These are phyloP conservation scores for Aldabrachelys gigantea DNA, from an alignment of 2,113 vertebrate species.

Conservation along the genomic window DNA sequence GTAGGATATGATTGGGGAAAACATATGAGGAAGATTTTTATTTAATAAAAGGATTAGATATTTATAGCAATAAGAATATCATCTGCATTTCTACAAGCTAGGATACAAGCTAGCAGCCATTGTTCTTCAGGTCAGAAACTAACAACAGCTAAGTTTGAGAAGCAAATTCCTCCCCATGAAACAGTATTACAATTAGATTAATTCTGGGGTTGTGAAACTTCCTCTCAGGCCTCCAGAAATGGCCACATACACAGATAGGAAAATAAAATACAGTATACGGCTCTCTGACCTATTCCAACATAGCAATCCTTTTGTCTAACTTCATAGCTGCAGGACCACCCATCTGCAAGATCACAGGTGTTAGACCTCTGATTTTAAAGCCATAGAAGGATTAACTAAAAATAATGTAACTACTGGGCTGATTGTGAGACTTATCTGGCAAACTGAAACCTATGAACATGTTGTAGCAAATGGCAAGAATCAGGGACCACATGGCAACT, in stretches of 20 bases:
- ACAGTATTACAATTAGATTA: not conserved
- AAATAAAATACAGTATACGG: not conserved
- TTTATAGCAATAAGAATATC: not conserved
- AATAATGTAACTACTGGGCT: not conserved
- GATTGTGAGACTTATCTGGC: not conserved
- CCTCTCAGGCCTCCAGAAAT: slow-evolving; percentile 3
- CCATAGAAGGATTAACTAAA: not conserved
- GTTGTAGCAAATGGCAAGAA: not conserved
- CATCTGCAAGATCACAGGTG: not conserved
- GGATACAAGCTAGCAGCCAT: not conserved
- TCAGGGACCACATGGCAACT: not conserved
- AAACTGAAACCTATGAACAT: not conserved
- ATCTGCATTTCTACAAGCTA: not conserved
- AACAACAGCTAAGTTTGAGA: not conserved
- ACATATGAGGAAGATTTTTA: not conserved
- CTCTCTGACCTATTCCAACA: not conserved
- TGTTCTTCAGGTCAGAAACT: not conserved
- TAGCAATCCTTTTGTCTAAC: not conserved
- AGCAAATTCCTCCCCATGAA: not conserved
- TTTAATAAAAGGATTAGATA: not conserved
- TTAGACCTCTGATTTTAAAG: not conserved
- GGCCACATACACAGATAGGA: not conserved
- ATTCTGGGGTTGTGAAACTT: not conserved
- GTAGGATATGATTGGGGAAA: slow-evolving; percentile 57
- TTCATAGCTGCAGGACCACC: not conserved